Conservation (phyloP, 2,113 vertebrate genomes). For the Heterotis niloticus region DNA sequence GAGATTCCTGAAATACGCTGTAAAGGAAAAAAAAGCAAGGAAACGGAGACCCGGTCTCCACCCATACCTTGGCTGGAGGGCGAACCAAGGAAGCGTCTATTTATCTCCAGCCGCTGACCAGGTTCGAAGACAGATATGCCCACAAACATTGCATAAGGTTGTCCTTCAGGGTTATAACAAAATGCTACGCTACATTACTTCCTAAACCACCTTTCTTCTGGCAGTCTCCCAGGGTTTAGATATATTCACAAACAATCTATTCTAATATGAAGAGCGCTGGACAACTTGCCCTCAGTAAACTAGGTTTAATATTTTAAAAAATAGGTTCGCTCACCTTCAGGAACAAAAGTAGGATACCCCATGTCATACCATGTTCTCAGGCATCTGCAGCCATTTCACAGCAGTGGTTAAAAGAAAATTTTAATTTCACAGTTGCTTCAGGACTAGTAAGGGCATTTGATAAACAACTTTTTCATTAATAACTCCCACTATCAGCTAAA, state of each 20-base stretch:
- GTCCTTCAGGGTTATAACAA: slow-evolving; percentile 66
- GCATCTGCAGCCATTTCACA: neutral
- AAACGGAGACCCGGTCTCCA: no score
- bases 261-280: slow-evolving; percentile 53
- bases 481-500: neutral
- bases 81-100: neutral
- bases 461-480: slow-evolving; percentile 12
- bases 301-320: slow-evolving; percentile 10
- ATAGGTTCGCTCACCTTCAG: neutral
- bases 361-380: neutral
- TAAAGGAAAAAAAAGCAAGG: neutral
- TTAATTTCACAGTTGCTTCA: slow-evolving; percentile 3
- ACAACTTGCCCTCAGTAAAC: slow-evolving; percentile 35
- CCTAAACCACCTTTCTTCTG: slow-evolving; percentile 52
- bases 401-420: neutral
- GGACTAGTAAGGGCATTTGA: neutral
- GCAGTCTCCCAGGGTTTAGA: slow-evolving; percentile 50
- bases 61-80: neutral
- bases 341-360: neutral
- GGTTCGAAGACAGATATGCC: slow-evolving; percentile 41
- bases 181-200: slow-evolving; percentile 67
- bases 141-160: slow-evolving; percentile 45
- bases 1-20: neutral
- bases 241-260: slow-evolving; percentile 63
- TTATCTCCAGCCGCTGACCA: neutral